Conservation (phyloP, 2,888 invertebrate genomes). For the Drosophila emarginata region DNA sequence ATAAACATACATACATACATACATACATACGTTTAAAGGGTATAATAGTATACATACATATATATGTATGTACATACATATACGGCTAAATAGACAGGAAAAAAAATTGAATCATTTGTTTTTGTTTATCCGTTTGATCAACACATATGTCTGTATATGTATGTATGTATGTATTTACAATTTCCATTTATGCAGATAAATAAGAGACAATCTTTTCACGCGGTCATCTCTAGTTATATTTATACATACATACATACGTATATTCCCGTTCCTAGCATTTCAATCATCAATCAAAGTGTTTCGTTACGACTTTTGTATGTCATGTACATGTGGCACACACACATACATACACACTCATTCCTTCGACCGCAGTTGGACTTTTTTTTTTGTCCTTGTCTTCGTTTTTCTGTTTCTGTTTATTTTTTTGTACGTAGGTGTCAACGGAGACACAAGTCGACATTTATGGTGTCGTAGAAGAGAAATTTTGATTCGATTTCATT, state of each 20-base stretch:
- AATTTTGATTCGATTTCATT: constrained; percentile 43
- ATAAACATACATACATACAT: too few relatives aligned
- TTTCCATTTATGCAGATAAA: neutral
- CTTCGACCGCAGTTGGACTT: neutral
- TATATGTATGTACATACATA: too few relatives aligned
- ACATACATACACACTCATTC: constrained; percentile 13
- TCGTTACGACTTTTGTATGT: constrained; percentile 71
- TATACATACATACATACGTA: neutral
- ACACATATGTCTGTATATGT: too few relatives aligned
- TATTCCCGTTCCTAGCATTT: constrained; percentile 39
- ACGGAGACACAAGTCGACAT: constrained; percentile 68
- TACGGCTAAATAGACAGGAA: neutral
- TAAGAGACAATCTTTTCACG: constrained; percentile 8
- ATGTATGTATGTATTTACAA: too few relatives aligned
- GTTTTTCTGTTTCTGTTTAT: constrained; percentile 2
- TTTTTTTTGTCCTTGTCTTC: too few relatives aligned
- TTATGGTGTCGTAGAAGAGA: constrained; percentile 61
- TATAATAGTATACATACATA: too few relatives aligned
- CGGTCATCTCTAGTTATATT: constrained; percentile 21
- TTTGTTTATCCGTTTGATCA: neutral
- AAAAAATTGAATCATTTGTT: neutral
- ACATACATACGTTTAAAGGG: too few relatives aligned
- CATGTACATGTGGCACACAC: constrained; percentile 49
- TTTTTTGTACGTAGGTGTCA: constrained; percentile 40
- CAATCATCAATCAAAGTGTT: constrained; percentile 75